Conservation (phyloP, 2,888 invertebrate genomes). For the Argyresthia albistria region DNA sequence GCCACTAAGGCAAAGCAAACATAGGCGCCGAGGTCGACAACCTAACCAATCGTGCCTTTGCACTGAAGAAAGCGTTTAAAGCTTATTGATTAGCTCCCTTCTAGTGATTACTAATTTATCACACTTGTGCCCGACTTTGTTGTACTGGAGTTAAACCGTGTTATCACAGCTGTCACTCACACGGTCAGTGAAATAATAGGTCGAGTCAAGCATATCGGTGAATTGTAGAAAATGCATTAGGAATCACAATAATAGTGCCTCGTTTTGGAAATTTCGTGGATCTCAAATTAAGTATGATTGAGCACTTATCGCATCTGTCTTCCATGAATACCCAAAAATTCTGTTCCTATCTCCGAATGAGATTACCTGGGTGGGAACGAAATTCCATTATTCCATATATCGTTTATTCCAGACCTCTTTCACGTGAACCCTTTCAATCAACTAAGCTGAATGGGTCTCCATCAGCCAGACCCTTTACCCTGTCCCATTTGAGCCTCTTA, state of each 20-base stretch:
- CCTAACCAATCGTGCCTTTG: conserved; percentile 26
- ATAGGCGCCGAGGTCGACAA: conserved; percentile 45
- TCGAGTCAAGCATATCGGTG: too few relatives aligned
- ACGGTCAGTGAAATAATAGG: too few relatives aligned
- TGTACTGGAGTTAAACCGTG: too few relatives aligned
- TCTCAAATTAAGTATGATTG: neutral
- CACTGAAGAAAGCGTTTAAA: conserved; percentile 7
- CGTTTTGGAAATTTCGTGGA: neutral
- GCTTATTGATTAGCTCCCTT: conserved; percentile 39
- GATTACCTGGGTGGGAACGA: conserved; percentile 23
- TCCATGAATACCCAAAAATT: neutral
- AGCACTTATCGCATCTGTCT: neutral
- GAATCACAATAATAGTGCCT: neutral
- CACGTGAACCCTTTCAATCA: conserved; percentile 52
- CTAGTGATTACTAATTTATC: conserved; percentile 40
- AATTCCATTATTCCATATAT: conserved; percentile 30
- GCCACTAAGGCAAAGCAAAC: conserved; percentile 26
- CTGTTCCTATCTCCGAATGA: conserved; percentile 20
- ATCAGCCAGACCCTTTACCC: conserved; percentile 47
- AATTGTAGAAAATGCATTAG: neutral
- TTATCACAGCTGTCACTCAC: too few relatives aligned
- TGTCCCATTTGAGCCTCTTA: conserved; percentile 29
- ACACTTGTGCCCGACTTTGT: conserved; percentile 6
- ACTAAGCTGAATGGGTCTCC: conserved; percentile 47
- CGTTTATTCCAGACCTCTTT: conserved; percentile 14